Evolutionary conservation across 2,888 invertebrate genomes (phyloP).

Genomic region (Tiliacea citrago): DNA sequence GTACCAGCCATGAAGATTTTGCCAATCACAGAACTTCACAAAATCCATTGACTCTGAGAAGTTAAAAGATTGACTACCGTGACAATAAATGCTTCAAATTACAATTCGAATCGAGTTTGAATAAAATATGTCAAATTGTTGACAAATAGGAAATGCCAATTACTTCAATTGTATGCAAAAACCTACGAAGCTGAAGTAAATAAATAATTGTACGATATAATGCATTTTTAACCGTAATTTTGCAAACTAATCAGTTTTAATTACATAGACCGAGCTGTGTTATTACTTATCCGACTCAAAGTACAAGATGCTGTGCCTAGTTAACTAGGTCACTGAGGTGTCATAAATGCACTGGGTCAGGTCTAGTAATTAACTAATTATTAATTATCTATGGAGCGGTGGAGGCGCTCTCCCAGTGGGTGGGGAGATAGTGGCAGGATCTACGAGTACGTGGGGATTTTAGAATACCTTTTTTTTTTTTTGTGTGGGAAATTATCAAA

Average conservation of each 20-base stretch:
- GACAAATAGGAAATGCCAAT: background rate
- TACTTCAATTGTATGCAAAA: background rate
- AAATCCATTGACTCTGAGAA: background rate
- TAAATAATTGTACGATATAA: background rate
- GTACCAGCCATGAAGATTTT: background rate
- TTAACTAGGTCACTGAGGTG: conserved; percentile 15
- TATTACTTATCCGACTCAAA: conserved; percentile 14
- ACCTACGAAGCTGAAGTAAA: background rate
- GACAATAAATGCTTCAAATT: background rate
- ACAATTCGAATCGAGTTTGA: background rate
- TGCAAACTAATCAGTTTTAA: conserved; percentile 30
- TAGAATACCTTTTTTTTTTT: too few relatives aligned
- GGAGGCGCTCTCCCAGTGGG: background rate
- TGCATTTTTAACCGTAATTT: conserved; percentile 13
- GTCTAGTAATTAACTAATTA: conserved; percentile 19
- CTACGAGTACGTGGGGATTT: background rate
- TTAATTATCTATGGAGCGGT: background rate
- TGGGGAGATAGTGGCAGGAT: too few relatives aligned
- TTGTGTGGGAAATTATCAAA: too few relatives aligned
- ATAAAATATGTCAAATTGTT: background rate
- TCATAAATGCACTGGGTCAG: conserved; percentile 18
- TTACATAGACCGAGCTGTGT: conserved; percentile 5
- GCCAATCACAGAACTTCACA: background rate
- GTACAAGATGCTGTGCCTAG: conserved; percentile 5
- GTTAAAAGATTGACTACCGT: background rate